Conservation (phyloP, 2,113 vertebrate species). For the Albula goreensis region DNA sequence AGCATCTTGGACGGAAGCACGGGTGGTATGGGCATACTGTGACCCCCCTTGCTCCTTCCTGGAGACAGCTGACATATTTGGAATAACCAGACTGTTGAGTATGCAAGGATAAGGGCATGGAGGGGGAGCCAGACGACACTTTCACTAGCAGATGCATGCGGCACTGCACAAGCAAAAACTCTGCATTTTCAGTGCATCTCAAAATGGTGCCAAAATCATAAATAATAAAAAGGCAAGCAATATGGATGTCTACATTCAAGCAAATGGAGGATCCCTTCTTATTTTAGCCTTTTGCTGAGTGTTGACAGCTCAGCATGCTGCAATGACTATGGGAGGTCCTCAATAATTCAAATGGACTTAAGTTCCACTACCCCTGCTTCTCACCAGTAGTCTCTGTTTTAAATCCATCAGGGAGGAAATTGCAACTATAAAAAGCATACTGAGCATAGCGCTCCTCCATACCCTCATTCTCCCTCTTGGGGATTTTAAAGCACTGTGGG, state of each 20-base stretch:
- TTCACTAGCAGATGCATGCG: not conserved
- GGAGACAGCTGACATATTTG: conserved; percentile 49
- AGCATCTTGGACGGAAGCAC: not conserved
- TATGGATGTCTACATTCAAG: not conserved
- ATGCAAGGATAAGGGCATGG: not conserved
- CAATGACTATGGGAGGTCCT: not conserved
- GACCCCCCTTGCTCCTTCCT: conserved; percentile 33
- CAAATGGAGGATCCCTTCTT: not conserved
- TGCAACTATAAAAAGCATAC: not conserved
- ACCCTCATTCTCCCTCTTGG: not conserved
- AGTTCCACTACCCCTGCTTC: not conserved
- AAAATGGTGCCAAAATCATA: not conserved
- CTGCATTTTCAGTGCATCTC: not conserved
- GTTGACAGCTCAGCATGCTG: not conserved
- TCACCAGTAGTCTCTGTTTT: not conserved
- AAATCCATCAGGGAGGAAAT: not conserved
- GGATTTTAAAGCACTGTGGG: not conserved
- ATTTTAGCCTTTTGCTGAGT: not conserved
- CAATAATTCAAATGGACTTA: not conserved
- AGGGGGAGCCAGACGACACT: not conserved
- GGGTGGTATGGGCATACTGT: conserved; percentile 24
- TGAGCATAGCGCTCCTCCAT: not conserved
- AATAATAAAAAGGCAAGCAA: not conserved
- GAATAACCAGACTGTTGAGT: conserved; percentile 42
- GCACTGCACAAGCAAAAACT: not conserved